Evolutionary conservation across 2,797 vertebrate genomes (phyloP), one percentile per base, ranked within the genome.

Genomic region (Gambelia wislizenii): DNA sequence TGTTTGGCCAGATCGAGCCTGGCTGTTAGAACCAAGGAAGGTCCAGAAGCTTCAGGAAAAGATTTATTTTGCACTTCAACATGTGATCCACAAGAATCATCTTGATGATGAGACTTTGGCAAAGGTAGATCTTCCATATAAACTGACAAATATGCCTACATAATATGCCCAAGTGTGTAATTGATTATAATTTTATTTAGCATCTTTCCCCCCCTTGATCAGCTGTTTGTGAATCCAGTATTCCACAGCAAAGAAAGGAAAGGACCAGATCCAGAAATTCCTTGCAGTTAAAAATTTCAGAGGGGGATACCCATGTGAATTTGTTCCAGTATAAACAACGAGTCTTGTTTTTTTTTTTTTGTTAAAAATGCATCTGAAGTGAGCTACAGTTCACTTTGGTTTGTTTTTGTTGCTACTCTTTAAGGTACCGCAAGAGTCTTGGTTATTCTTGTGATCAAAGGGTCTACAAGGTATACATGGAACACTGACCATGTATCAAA

Each of bases 11-110:
- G 99, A 99, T 96, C 98, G 99, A 91, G 98, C 98, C 27, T 99
- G 99, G 99, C 97, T 99, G 93, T 98, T 99, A 98, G 99, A 99
- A 95, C 99, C 99, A 84, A 97, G 99, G 84, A 99, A 99, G 92
- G 99, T 99, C 86, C 99, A 99, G 96, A 99, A 99, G 95, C 98
- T 99, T 96, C 99, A 99, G 97, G 99, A 99, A 97, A 99, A 99
- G 96, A 99, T 99, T 96, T 99, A 99, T 97, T 99, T 99, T 98
- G 98, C 99, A 97, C 98, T 99, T 97, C 99, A 99, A 95, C 99
- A 99, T 93, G 98, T 99, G 95, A 99, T 99, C 98, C 99, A 99
- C 97, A 99, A 99, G 97, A 99, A 99, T 97, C 99, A 99, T 96
- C 98, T 99, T 93, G 98, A 99, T 0, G 99, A 99, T 94, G 99